Percentiles rank a stretch among this genome's conserved stretches.
These are phyloP conservation scores for Patella depressa DNA, from an alignment of 2,888 invertebrate genomes.

Conservation along the genomic window DNA sequence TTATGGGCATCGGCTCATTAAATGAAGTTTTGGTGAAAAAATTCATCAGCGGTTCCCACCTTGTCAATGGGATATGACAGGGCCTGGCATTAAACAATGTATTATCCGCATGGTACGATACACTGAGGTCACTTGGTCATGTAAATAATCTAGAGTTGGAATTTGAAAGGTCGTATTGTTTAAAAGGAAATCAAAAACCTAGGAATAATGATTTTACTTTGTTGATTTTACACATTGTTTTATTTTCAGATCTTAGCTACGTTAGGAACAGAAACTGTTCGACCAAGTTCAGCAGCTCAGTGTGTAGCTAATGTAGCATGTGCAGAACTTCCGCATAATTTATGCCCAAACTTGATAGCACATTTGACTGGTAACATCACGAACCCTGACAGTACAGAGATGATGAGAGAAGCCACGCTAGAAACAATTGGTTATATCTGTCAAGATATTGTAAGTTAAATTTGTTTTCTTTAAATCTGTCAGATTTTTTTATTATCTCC, in stretches of 20 bases:
- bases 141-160: too few relatives aligned
- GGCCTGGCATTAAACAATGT: too few relatives aligned
- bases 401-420: constrained; percentile 95
- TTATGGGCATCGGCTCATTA: background rate
- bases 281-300: constrained; percentile 98
- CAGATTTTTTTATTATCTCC: background rate
- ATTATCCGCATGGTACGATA: too few relatives aligned
- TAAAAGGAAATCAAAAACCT: too few relatives aligned
- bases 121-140: too few relatives aligned
- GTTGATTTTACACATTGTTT: constrained; percentile 14
- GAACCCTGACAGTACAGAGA: constrained; percentile 84
- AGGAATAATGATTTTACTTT: too few relatives aligned
- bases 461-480: background rate
- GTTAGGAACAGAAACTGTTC: constrained; percentile 92
- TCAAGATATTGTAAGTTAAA: constrained; percentile 85
- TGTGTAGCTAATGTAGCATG: constrained; percentile 99
- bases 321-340: constrained; percentile 90
- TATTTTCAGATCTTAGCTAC: constrained; percentile 86
- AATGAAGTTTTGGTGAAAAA: background rate
- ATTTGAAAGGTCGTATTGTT: too few relatives aligned
- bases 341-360: constrained; percentile 92
- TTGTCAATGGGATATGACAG: background rate
- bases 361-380: constrained; percentile 92
- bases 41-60: background rate
- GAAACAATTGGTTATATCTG: constrained; percentile 99